Percentiles rank a stretch among this genome's conserved stretches.
Conservation (phyloP, 1,140 invertebrate genomes). For the Trichonephila clavipes region DNA sequence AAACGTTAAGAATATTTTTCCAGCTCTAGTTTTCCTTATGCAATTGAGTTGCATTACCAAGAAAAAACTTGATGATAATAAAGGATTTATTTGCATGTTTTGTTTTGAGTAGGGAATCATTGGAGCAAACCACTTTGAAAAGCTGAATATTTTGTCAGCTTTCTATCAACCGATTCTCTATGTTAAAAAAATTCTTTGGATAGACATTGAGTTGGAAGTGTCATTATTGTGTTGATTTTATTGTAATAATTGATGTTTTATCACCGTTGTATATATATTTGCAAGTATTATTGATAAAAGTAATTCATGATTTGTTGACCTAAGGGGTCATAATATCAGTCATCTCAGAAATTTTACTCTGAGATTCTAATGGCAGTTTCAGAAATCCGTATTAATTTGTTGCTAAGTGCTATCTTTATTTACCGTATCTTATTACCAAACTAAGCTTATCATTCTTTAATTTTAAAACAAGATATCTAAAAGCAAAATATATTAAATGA, state of each 20-base stretch:
- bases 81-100: no score
- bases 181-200: conserved; percentile 43
- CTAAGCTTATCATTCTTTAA: not conserved
- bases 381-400: not conserved
- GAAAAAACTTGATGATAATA: no score
- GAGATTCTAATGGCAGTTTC: conserved; percentile 20
- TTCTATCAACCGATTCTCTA: no score
- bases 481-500: no score
- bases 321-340: not conserved
- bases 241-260: conserved; percentile 53
- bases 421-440: not conserved
- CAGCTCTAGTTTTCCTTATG: no score
- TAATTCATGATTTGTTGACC: not conserved
- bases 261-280: conserved; percentile 52
- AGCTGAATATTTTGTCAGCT: no score
- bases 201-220: conserved; percentile 37
- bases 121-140: no score
- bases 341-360: not conserved
- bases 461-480: not conserved
- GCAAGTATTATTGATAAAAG: not conserved
- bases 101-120: no score
- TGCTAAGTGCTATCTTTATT: not conserved
- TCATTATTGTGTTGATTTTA: conserved; percentile 42
- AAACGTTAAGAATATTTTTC: no score
- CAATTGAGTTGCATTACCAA: no score